phyloP scores from a whole-genome alignment of 2,888 invertebrate species.

The Hydriomena furcata region DNA sequence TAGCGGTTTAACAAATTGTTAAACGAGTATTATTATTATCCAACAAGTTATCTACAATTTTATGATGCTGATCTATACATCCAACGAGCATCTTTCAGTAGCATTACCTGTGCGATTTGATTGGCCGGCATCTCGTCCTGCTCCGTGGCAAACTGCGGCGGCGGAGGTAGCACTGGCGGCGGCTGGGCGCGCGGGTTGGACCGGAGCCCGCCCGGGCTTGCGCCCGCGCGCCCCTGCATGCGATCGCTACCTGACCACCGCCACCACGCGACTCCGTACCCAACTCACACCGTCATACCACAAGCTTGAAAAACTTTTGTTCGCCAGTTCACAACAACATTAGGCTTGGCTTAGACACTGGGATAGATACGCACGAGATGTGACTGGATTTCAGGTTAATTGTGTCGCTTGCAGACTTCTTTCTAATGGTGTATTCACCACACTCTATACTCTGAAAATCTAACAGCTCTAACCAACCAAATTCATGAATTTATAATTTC shows the following conservation, averaged over 20 bases:
- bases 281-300: slow-evolving; percentile 32
- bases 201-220: slow-evolving; percentile 77
- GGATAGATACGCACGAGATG: too few relatives aligned
- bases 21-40: too few relatives aligned
- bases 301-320: slow-evolving; percentile 21
- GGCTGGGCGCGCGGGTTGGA: slow-evolving; percentile 78
- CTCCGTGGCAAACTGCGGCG: slow-evolving; percentile 74
- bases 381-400: too few relatives aligned
- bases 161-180: slow-evolving; percentile 75
- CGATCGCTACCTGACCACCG: slow-evolving; percentile 67
- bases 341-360: slow-evolving; percentile 10
- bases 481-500: too few relatives aligned
- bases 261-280: slow-evolving; percentile 48
- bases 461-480: too few relatives aligned
- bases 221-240: slow-evolving; percentile 81
- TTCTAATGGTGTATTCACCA: too few relatives aligned
- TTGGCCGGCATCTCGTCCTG: slow-evolving; percentile 79
- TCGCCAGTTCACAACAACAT: slow-evolving; percentile 34
- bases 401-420: too few relatives aligned
- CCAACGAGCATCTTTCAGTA: too few relatives aligned
- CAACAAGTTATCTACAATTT: too few relatives aligned
- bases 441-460: too few relatives aligned
- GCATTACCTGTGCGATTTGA: slow-evolving; percentile 77
- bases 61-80: too few relatives aligned
- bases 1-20: too few relatives aligned